phyloP scores from a whole-genome alignment of 2,888 invertebrate species.

The Caenorhabditis parvicauda region DNA sequence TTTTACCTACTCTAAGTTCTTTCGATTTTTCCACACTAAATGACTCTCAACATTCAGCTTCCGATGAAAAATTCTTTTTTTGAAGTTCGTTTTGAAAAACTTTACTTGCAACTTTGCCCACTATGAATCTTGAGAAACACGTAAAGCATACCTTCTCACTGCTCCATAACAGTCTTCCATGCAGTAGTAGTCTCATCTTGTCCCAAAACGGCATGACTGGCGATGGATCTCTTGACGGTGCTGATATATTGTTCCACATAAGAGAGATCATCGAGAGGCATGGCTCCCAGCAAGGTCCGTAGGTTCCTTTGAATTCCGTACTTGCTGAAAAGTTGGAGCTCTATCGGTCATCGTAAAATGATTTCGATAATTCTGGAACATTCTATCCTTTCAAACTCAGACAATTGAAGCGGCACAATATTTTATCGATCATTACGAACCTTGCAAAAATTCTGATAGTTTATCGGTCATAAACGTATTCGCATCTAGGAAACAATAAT shows the following conservation, averaged over 20 bases:
- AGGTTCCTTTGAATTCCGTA: constrained; percentile 79
- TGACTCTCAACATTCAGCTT: not conserved
- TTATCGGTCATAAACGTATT: no score
- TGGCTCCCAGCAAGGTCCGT: constrained; percentile 99
- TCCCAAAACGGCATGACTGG: constrained; percentile 95
- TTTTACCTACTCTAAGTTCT: no score
- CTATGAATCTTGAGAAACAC: not conserved
- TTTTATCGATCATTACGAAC: no score
- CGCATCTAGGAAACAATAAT: no score
- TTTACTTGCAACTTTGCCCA: not conserved
- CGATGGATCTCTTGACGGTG: constrained; percentile 82
- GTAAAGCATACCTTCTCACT: constrained; percentile 71
- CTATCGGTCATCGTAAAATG: no score
- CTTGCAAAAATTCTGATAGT: no score
- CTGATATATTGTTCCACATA: constrained; percentile 64
- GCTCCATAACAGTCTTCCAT: constrained; percentile 85
- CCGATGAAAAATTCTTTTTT: not conserved
- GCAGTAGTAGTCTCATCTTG: constrained; percentile 80
- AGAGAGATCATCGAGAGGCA: constrained; percentile 73
- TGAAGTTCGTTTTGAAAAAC: not conserved
- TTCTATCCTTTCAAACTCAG: no score
- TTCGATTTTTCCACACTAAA: not conserved
- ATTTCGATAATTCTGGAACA: no score
- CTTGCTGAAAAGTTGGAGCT: constrained; percentile 55
- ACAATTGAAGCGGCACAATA: no score